phyloP scores from a whole-genome alignment of 2,113 vertebrate genomes.

The Blennius ocellaris region DNA sequence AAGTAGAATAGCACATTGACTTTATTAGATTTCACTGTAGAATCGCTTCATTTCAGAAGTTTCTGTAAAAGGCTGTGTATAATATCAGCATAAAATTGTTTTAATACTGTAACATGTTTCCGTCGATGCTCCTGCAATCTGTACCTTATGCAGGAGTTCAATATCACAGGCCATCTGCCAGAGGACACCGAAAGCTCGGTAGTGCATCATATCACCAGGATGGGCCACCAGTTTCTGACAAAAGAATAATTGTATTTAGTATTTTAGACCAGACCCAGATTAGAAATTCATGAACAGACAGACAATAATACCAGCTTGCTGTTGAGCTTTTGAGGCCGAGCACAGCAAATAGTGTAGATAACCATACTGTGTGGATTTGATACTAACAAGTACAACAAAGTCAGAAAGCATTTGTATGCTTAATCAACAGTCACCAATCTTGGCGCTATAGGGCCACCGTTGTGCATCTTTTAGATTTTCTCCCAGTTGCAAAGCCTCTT shows the following conservation, averaged over 20 bases:
- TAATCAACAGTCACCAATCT: no score
- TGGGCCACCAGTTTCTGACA: constrained; percentile 83
- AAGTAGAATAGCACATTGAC: no score
- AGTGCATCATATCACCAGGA: constrained; percentile 78
- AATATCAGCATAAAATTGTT: background rate
- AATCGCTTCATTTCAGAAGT: background rate
- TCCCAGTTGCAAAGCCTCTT: no score
- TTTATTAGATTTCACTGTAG: no score
- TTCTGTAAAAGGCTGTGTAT: background rate
- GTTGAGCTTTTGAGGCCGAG: background rate
- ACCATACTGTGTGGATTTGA: no score
- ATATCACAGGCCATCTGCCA: constrained; percentile 92
- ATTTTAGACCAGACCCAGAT: constrained; percentile 3
- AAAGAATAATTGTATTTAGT: constrained; percentile 1
- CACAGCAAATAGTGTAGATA: background rate
- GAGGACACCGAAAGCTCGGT: constrained; percentile 86
- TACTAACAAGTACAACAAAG: no score
- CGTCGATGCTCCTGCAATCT: background rate
- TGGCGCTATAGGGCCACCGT: no score
- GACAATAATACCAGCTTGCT: background rate
- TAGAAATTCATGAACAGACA: background rate
- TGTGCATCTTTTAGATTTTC: no score
- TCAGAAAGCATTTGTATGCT: no score
- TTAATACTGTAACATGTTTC: background rate
- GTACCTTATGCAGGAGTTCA: constrained; percentile 89